Base-by-base conservation (phyloP, 2,888 invertebrate species). In the Blera fallax region DNA sequence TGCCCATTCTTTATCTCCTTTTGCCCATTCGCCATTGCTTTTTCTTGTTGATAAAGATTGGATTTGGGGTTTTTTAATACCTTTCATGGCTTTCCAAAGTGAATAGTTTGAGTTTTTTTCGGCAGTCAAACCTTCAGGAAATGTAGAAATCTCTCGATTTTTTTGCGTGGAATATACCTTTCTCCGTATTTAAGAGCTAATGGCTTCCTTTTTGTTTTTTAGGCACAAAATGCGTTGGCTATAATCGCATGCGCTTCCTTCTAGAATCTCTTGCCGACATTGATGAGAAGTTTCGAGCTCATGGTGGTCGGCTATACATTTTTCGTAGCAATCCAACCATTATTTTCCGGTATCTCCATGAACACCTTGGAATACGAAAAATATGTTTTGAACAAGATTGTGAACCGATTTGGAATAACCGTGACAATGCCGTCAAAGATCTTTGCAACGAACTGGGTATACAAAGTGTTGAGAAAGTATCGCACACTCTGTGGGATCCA, bases 401-500 rank as follows among this genome's bases (percentile, higher is more conserved):
- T 88, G 96, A 96, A 91, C 95, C 96, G 0, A 94, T 95, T 58
- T 96, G 95, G 95, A 93, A 93, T 8, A 90, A 91, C 0, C 93
- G 95, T 1, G 96, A 96, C 90, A 93, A 94, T 18, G 89, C 91
- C 3, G 94, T 95, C 0, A 94, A 93, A 88, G 77, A 87, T 0
- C 90, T 94, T 16, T 95, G 95, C 88, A 89, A 90, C 0, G 93
- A 94, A 79, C 90, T 93, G 45, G 93, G 93, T 21, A 94, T 95
- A 2, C 89, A 92, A 56, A 94, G 93, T 62, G 90, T 92, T 43
- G 95, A 96, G 89, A 93, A 93, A 88, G 94, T 95, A 2, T 95
- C 95, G 0, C 96, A 96, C 88, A 96, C 96, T 0, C 92, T 96
- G 7, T 96, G 95, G 95, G 94, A 95, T 90, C 95, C 96, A 0